phyloP scores from a whole-genome alignment of 1,140 invertebrate genomes.

The Ptiloglossa arizonensis region DNA sequence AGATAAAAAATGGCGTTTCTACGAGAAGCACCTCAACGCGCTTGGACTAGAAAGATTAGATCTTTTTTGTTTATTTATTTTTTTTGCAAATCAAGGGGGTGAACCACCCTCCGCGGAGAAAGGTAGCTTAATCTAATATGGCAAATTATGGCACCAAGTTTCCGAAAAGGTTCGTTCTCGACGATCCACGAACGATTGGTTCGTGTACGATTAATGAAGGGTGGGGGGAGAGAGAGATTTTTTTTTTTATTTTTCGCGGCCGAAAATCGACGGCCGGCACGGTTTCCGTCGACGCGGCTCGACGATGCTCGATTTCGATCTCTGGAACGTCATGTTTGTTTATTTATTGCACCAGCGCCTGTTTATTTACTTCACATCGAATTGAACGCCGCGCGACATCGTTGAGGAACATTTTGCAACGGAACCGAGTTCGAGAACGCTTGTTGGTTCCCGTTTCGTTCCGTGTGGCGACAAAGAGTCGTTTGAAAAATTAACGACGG shows the following conservation, averaged over 20 bases:
- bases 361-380: background rate
- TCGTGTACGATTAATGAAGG: background rate
- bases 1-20: constrained; percentile 58
- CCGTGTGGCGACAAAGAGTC: too few species aligned
- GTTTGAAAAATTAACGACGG: too few species aligned
- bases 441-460: too few species aligned
- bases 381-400: background rate
- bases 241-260: too few species aligned
- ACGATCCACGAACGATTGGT: background rate
- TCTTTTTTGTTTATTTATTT: too few species aligned
- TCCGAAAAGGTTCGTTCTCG: constrained; percentile 14
- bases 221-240: background rate
- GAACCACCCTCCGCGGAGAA: background rate
- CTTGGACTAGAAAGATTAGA: constrained; percentile 71
- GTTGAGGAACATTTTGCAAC: too few species aligned
- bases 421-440: too few species aligned
- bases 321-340: constrained; percentile 29
- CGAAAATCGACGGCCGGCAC: constrained; percentile 5
- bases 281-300: constrained; percentile 27
- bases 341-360: background rate
- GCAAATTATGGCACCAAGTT: constrained; percentile 75
- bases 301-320: constrained; percentile 19
- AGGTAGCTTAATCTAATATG: constrained; percentile 68
- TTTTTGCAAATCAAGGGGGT: constrained; percentile 28
- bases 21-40: constrained; percentile 7